Base-by-base conservation (phyloP, 1,140 invertebrate species). In the Ceratina japonica region DNA sequence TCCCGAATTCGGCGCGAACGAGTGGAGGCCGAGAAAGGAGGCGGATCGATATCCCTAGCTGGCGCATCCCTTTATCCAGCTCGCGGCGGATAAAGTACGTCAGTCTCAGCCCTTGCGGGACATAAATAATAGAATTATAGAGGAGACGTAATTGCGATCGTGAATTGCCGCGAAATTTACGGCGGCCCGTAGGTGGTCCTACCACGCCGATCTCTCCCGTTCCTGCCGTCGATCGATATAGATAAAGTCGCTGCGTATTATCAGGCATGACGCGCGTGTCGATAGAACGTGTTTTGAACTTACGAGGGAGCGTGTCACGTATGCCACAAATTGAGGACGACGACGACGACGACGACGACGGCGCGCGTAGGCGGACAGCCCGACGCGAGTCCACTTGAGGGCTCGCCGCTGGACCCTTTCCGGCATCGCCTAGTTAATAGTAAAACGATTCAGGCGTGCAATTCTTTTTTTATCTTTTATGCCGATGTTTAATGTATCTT, bases 141-240 rank as follows among this genome's bases (percentile, higher is more conserved):
- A 75, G 62, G 75, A 76, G 59, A 77, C 37, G 79, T 80, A 88
- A 88, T 88, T 87, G 84, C 37, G 37, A 44, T 85, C 87, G 82
- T 81, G 80, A 87, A 88, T 87, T 86, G 79, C 70, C 70, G 56
- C 27, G 80, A 75, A 86, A 88, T 88, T 88, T 86, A 87, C 80
- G 78, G 44, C 1, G 31, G 58, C 54, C 63, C 64, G 80, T 83
- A 79, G 87, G 82, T 87, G 84, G 84, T 77, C 79, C 52, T 52
- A 54, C n/a, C n/a, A n/a, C n/a, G n/a, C n/a, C n/a, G 15, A 61
- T 58, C 62, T n/a, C 3, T 44, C 37, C 37, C 69, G 62, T 10
- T 5, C 27, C 51, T 63, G 68, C 59, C 62, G 62, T 68, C 76
- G 51, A 77, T 77, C 58, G 37, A 77, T 62, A 70, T 58, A 49